Conservation (phyloP, 2,797 vertebrate species). For the Tolypeutes matacus region DNA sequence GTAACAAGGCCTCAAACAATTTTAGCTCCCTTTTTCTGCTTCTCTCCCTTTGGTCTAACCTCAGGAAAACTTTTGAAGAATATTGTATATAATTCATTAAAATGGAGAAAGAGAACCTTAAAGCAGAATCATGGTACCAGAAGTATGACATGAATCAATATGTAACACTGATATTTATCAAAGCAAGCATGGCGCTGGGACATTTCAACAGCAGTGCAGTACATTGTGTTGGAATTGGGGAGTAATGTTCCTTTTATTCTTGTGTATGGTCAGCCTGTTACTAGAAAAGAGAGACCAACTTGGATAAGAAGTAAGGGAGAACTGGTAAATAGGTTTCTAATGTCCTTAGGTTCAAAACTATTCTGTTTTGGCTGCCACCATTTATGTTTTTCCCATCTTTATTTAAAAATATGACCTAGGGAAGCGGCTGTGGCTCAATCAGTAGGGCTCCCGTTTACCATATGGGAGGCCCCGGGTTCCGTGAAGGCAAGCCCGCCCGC, state of each 20-base stretch:
- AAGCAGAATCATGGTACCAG: not conserved
- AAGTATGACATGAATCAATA: not conserved
- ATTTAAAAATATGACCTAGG: not conserved
- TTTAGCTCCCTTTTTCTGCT: not conserved
- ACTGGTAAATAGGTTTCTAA: not conserved
- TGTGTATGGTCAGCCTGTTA: not conserved
- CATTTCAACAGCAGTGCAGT: not conserved
- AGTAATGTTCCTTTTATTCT: not conserved
- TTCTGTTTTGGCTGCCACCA: not conserved
- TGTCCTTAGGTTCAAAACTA: not conserved
- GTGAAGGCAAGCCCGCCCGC: no score
- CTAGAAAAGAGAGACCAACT: not conserved
- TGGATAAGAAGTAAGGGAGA: not conserved
- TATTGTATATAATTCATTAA: not conserved
- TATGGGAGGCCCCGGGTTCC: no score
- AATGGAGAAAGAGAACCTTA: not conserved
- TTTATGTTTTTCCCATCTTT: conserved; percentile 15
- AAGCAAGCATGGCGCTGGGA: not conserved
- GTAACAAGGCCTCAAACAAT: not conserved
- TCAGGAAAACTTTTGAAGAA: not conserved
- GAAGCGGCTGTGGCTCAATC: no score
- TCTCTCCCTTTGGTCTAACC: not conserved
- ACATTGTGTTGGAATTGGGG: not conserved
- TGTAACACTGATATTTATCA: not conserved
- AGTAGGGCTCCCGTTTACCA: no score